Conservation (phyloP, 2,888 invertebrate genomes). For the Hemistola chrysoprasaria region DNA sequence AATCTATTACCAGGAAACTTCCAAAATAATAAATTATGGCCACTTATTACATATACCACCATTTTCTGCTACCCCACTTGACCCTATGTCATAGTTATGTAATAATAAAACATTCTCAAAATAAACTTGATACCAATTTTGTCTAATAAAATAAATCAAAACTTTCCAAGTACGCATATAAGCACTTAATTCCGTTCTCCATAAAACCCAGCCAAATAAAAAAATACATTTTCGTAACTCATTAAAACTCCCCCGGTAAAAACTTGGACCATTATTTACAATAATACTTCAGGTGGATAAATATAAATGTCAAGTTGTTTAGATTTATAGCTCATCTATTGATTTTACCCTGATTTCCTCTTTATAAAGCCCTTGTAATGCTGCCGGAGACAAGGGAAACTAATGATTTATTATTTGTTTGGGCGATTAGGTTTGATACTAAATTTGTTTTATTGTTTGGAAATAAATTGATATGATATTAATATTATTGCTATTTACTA, state of each 20-base stretch:
- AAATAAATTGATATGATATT: no score
- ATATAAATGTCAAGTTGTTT: conserved; percentile 38
- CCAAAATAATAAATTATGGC: no score
- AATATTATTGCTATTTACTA: no score
- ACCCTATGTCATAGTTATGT: no score
- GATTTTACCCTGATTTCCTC: conserved; percentile 47
- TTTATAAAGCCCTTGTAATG: conserved; percentile 36
- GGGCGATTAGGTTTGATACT: no score
- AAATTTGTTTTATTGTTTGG: no score
- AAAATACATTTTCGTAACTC: conserved; percentile 29
- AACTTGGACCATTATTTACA: conserved; percentile 61
- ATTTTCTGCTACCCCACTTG: no score
- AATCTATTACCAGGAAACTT: no score
- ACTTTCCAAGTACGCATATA: conserved; percentile 10
- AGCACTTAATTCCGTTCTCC: conserved; percentile 7
- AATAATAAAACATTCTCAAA: no score
- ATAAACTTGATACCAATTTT: no score
- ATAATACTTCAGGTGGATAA: conserved; percentile 60
- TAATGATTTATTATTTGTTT: no score
- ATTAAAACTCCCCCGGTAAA: conserved; percentile 12
- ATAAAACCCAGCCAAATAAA: conserved; percentile 22
- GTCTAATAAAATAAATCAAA: conserved; percentile 10
- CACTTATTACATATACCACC: no score
- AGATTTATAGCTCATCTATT: conserved; percentile 66
- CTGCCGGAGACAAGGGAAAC: conserved; percentile 1